Evolutionary conservation across 2,113 vertebrate genomes (phyloP).

Genomic region (Acanthisitta chloris): DNA sequence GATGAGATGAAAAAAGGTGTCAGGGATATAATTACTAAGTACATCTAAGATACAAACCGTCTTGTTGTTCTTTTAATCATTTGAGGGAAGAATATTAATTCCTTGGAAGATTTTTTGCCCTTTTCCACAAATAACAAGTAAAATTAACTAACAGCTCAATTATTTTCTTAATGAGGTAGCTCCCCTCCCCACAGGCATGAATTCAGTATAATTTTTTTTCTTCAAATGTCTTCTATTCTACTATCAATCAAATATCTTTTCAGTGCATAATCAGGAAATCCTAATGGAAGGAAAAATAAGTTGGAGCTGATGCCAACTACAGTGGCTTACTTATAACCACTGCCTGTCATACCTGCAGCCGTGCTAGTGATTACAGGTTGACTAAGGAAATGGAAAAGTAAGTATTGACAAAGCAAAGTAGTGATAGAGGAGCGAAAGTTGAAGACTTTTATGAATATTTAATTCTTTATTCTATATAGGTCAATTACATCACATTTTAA

Average conservation of each 20-base stretch:
- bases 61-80: constrained; percentile 75
- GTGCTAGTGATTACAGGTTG: background rate
- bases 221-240: constrained; percentile 43
- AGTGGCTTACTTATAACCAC: constrained; percentile 12
- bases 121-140: constrained; percentile 68
- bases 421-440: background rate
- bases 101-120: constrained; percentile 56
- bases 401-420: background rate
- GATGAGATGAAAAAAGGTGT: constrained; percentile 62
- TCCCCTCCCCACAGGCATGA: constrained; percentile 42
- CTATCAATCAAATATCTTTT: constrained; percentile 67
- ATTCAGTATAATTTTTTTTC: constrained; percentile 47
- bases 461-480: background rate
- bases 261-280: constrained; percentile 41
- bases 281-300: constrained; percentile 28
- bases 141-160: constrained; percentile 77
- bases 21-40: constrained; percentile 70
- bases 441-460: background rate
- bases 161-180: constrained; percentile 73
- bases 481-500: background rate
- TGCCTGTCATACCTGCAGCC: background rate
- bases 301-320: background rate
- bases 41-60: constrained; percentile 56
- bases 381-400: constrained; percentile 5
- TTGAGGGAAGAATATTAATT: constrained; percentile 52